Conservation (phyloP, 2,797 vertebrate genomes). For the Sebastes trivittatus region DNA sequence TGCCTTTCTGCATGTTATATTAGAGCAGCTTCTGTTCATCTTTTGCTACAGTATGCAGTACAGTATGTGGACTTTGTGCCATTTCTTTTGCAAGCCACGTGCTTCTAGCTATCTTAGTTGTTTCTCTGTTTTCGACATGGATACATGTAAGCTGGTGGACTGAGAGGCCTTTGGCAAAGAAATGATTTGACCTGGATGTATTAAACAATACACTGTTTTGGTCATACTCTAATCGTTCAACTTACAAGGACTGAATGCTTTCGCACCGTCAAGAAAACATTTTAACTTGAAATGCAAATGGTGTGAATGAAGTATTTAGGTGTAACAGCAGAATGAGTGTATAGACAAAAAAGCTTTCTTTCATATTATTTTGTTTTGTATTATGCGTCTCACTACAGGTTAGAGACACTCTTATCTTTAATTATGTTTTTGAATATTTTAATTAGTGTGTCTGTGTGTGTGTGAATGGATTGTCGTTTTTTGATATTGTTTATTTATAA, state of each 20-base stretch:
- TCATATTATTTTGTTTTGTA: background rate
- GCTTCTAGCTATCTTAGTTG: background rate
- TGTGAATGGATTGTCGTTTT: background rate
- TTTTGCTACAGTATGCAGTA: background rate
- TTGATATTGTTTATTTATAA: background rate
- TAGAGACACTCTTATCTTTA: background rate
- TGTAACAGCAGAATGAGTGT: background rate
- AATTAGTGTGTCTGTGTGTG: background rate
- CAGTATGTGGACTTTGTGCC: background rate
- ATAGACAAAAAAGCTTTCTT: background rate
- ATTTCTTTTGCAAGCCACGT: background rate
- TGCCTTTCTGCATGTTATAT: background rate
- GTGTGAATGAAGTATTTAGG: background rate
- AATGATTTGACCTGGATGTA: background rate
- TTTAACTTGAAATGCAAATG: background rate
- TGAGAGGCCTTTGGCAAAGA: background rate
- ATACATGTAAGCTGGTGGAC: background rate
- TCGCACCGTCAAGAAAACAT: background rate
- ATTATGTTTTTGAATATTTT: background rate
- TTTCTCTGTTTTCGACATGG: background rate
- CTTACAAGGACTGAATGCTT: background rate
- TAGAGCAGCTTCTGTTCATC: background rate
- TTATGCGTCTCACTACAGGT: background rate
- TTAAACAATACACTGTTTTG: background rate
- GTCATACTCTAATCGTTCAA: background rate